These are phyloP conservation scores for Odontothrips loti DNA, from an alignment of 2,888 invertebrate genomes.

Conservation along the genomic window DNA sequence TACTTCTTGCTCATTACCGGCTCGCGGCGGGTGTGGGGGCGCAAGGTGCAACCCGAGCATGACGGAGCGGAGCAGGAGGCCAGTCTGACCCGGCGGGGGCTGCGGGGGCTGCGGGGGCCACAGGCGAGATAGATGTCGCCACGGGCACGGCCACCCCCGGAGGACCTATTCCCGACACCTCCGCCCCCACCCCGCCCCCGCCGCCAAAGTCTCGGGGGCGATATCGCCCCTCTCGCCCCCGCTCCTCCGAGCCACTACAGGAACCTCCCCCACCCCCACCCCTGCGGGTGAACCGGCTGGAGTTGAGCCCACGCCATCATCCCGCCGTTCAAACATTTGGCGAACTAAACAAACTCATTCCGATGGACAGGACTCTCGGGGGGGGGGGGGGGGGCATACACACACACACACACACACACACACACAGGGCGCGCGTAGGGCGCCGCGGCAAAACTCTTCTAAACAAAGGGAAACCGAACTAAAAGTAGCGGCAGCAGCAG, in stretches of 20 bases:
- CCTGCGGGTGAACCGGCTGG: neutral
- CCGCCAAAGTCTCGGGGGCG: neutral
- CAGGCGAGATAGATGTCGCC: neutral
- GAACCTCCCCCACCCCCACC: neutral
- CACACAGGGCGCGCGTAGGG: too few relatives aligned
- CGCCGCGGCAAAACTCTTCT: too few relatives aligned
- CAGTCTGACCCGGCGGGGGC: too few relatives aligned
- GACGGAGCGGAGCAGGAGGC: too few relatives aligned
- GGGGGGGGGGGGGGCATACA: too few relatives aligned
- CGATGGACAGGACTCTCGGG: neutral
- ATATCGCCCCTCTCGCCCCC: neutral
- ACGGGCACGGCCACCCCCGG: neutral
- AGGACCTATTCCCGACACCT: neutral
- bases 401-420: too few relatives aligned
- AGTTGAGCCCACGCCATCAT: neutral
- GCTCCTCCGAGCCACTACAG: neutral
- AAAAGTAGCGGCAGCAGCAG: too few relatives aligned
- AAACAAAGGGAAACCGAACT: too few relatives aligned
- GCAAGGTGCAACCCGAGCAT: too few relatives aligned
- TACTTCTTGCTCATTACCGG: too few relatives aligned
- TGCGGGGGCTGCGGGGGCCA: too few relatives aligned
- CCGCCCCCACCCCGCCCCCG: neutral
- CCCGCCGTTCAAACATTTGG: slow-evolving; percentile 20
- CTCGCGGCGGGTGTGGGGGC: too few relatives aligned
- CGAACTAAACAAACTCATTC: neutral